A percentile compares a stretch with the other conserved stretches of the same genome.
Evolutionary conservation across 2,113 vertebrate genomes (phyloP).

Genomic region (Pandion haliaetus): DNA sequence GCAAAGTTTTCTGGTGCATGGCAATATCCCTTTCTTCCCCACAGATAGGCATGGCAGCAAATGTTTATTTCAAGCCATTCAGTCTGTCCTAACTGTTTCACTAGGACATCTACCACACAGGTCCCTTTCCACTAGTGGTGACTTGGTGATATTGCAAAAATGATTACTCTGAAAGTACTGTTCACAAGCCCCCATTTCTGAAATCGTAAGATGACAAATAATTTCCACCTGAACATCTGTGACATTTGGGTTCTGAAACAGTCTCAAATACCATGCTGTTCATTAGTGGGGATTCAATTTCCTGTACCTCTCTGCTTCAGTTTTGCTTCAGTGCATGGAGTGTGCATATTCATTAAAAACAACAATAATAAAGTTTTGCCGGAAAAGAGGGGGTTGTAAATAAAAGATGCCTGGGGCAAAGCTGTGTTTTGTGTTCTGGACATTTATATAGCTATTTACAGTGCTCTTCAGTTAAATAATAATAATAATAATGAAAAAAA

Average conservation of each 20-base stretch:
- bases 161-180: not conserved
- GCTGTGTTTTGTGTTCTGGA: constrained; percentile 40
- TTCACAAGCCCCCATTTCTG: not conserved
- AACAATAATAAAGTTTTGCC: constrained; percentile 58
- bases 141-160: not conserved
- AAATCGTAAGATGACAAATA: not conserved
- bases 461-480: constrained; percentile 29
- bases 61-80: not conserved
- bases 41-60: not conserved
- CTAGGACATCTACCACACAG: not conserved
- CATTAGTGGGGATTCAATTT: constrained; percentile 57
- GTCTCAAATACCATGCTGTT: constrained; percentile 39
- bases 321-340: constrained; percentile 45
- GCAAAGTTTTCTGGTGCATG: not conserved
- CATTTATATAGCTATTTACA: constrained; percentile 60
- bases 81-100: not conserved
- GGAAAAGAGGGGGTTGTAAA: constrained; percentile 43
- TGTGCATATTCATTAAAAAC: constrained; percentile 46
- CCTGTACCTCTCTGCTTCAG: constrained; percentile 24
- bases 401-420: constrained; percentile 43
- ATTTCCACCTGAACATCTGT: constrained; percentile 51
- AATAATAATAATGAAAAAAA: not conserved
- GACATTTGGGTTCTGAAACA: constrained; percentile 39
- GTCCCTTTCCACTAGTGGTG: not conserved
- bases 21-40: not conserved